Evolutionary conservation across 2,113 vertebrate species (phyloP).

Genomic region (Caloenas nicobarica): DNA sequence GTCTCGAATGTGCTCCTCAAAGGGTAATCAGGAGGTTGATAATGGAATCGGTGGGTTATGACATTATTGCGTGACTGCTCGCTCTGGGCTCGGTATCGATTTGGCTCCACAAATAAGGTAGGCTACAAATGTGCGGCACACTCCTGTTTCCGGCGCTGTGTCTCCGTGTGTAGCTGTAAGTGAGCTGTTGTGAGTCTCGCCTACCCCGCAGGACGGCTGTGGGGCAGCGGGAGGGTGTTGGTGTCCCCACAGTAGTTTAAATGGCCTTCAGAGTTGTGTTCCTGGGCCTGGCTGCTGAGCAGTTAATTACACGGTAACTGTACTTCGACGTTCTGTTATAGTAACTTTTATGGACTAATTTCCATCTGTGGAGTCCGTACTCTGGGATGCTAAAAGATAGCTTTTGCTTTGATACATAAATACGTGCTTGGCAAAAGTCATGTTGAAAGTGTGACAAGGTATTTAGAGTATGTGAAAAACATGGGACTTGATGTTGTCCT

Average conservation of each 20-base stretch:
- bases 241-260: neutral
- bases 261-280: neutral
- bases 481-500: neutral
- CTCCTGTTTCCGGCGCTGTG: neutral
- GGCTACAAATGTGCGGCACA: fast-evolving
- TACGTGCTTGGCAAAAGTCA: neutral
- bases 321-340: neutral
- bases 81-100: fast-evolving
- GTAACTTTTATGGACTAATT: neutral
- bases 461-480: neutral
- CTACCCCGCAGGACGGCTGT: fast-evolving
- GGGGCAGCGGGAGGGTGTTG: neutral
- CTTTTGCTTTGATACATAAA: neutral
- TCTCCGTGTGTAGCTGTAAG: fast-evolving
- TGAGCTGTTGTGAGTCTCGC: neutral
- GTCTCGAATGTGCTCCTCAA: neutral
- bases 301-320: neutral
- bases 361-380: neutral
- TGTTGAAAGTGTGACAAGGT: neutral
- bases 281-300: neutral
- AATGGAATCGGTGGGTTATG: neutral
- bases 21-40: neutral
- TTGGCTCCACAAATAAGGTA: neutral
- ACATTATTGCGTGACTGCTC: neutral
- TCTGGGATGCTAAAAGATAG: neutral